Evolutionary conservation across 2,797 vertebrate genomes (phyloP).

Genomic region (Mormyrops attenuatus): DNA sequence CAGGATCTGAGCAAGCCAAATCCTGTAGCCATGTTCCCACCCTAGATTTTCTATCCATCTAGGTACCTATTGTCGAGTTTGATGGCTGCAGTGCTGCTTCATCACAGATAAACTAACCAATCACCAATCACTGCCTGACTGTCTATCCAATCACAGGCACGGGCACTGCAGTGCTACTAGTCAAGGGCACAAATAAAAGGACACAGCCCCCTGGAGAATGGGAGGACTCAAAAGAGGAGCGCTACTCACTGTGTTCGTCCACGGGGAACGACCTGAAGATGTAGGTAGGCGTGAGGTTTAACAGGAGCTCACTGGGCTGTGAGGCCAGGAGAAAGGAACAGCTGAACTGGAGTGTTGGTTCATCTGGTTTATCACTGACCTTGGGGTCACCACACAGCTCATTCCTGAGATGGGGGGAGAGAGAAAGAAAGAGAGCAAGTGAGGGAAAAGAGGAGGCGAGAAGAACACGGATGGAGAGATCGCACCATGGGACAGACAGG

Average conservation of each 20-base stretch:
- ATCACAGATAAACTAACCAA: not conserved
- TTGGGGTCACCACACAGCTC: slow-evolving; percentile 18
- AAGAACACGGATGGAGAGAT: not conserved
- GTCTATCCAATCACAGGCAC: not conserved
- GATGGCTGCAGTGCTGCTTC: not conserved
- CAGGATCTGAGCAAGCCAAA: not conserved
- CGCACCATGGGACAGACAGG: not conserved
- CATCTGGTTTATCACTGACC: not conserved
- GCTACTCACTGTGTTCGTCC: slow-evolving; percentile 29
- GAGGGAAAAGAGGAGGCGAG: not conserved
- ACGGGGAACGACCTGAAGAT: slow-evolving; percentile 16
- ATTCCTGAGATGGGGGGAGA: slow-evolving; percentile 12
- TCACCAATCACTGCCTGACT: not conserved
- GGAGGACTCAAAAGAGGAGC: not conserved
- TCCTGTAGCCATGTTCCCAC: not conserved
- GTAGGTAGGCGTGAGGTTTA: slow-evolving; percentile 26
- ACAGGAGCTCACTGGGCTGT: not conserved
- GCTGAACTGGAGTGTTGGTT: slow-evolving; percentile 9
- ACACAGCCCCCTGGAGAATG: not conserved
- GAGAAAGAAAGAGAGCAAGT: not conserved
- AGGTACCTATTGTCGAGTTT: not conserved
- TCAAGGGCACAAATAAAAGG: not conserved
- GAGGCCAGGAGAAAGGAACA: slow-evolving; percentile 21
- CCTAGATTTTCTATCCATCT: not conserved
- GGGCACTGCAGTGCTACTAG: not conserved